phyloP scores from a whole-genome alignment of 2,797 vertebrate species.

The Cryptoprocta ferox region DNA sequence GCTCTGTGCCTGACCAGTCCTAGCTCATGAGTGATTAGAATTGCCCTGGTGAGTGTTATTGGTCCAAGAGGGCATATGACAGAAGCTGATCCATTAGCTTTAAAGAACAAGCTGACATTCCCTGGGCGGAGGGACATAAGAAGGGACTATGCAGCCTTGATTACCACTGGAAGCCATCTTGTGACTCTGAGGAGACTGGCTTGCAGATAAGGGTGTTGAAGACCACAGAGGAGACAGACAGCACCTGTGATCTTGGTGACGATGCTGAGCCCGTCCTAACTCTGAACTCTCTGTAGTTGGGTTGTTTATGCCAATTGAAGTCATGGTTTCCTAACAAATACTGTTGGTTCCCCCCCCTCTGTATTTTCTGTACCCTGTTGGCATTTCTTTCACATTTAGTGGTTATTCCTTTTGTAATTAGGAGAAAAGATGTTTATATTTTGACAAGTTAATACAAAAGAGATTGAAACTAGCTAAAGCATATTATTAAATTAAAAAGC shows the following conservation, averaged over 20 bases:
- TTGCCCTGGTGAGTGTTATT: background rate
- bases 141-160: background rate
- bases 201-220: background rate
- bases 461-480: background rate
- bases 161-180: background rate
- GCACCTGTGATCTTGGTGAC: background rate
- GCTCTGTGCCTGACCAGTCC: background rate
- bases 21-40: background rate
- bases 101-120: background rate
- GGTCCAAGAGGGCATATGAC: background rate
- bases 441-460: background rate
- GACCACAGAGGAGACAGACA: background rate
- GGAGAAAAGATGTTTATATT: background rate
- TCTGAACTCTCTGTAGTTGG: background rate
- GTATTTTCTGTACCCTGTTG: background rate
- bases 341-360: background rate
- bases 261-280: background rate
- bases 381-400: constrained; percentile 18
- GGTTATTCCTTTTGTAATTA: background rate
- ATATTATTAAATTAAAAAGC: constrained; percentile 27
- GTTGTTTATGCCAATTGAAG: background rate
- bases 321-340: background rate
- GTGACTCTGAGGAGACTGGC: background rate
- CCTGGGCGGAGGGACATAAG: background rate
- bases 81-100: background rate